Evolutionary conservation across 2,888 invertebrate species (phyloP), one percentile per base, ranked within the genome.

Genomic region (Nineta flava): DNA sequence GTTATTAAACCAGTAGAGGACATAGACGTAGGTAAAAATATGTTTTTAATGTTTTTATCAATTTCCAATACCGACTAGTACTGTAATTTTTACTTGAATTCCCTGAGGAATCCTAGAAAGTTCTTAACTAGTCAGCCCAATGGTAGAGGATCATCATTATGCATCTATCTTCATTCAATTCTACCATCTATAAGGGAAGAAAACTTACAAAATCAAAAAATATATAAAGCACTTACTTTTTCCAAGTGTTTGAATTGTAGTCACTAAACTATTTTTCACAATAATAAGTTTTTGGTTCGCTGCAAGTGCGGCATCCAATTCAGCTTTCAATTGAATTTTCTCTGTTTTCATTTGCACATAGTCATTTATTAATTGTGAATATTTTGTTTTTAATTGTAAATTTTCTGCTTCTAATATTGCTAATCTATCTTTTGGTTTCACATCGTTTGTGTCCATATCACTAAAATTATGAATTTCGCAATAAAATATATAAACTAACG

Each of bases 201-300:
- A 34, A 34, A 34, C 7, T 9, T 35, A 35, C 35, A n/a, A 35
- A 4, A 12, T 7, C 15, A 13, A 13, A 13, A 41, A n/a, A n/a
- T n/a, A n/a, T n/a, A n/a, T n/a, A n/a, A 45, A 13, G 3, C 16
- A 46, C 46, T 46, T 16, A 46, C 46, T 46, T 46, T 46, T 46
- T n/a, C 46, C 46, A 15, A 46, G 15, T 15, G 19, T 46, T 32
- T 26, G 26, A 15, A 46, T 46, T 13, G 46, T 46, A 10, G 19
- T 46, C 7, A 46, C 32, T 13, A 46, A 31, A 15, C 46, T 46
- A 12, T 31, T 26, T 46, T 46, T 46, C 9, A 46, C 46, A 32
- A 46, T 46, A 46, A 31, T 32, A 13, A 46, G 34, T 34, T 46
- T 46, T 9, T 26, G 46, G 15, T 46, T 46, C 9, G 46, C 46